Conservation (phyloP, 2,888 invertebrate species). For the Dichetophora obliterata region DNA sequence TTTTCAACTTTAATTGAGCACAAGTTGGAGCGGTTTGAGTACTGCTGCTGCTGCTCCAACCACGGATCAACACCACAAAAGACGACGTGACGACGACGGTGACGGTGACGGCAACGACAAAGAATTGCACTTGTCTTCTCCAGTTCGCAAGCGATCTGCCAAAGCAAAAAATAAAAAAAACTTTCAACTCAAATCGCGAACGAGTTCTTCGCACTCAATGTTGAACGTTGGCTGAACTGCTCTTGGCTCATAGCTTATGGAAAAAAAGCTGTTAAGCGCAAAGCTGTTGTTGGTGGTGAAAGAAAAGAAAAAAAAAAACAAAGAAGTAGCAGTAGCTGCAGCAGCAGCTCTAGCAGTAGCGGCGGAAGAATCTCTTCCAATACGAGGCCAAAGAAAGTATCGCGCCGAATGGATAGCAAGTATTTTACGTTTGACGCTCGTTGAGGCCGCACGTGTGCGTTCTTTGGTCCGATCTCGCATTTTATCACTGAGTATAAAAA, state of each 20-base stretch:
- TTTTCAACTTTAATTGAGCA: slow-evolving; percentile 50
- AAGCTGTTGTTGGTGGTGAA: background rate
- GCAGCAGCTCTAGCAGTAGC: background rate
- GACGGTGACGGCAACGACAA: slow-evolving; percentile 10
- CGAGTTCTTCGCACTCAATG: slow-evolving; percentile 35
- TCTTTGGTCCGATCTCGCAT: slow-evolving; percentile 27
- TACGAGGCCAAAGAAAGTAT: slow-evolving; percentile 69
- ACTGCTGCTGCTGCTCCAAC: slow-evolving; percentile 17
- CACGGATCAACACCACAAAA: slow-evolving; percentile 25
- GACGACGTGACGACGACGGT: slow-evolving; percentile 13
- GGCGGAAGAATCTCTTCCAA: slow-evolving; percentile 44
- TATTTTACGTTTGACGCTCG: slow-evolving; percentile 70
- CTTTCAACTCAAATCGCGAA: slow-evolving; percentile 39
- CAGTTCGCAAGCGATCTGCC: slow-evolving; percentile 16
- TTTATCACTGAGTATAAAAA: background rate
- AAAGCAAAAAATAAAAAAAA: slow-evolving; percentile 1
- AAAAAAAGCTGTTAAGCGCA: slow-evolving; percentile 12
- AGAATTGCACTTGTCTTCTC: slow-evolving; percentile 32
- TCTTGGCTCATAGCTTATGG: background rate
- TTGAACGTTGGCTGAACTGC: slow-evolving; percentile 4
- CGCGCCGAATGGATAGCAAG: slow-evolving; percentile 57
- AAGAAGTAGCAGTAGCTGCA: slow-evolving; percentile 23
- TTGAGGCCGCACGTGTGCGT: slow-evolving; percentile 67
- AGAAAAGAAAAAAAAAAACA: slow-evolving; percentile 15
- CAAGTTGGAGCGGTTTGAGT: slow-evolving; percentile 40